Evolutionary conservation across 2,113 vertebrate species (phyloP), one percentile per base, ranked within the genome.

Genomic region (Syrmaticus mikado): DNA sequence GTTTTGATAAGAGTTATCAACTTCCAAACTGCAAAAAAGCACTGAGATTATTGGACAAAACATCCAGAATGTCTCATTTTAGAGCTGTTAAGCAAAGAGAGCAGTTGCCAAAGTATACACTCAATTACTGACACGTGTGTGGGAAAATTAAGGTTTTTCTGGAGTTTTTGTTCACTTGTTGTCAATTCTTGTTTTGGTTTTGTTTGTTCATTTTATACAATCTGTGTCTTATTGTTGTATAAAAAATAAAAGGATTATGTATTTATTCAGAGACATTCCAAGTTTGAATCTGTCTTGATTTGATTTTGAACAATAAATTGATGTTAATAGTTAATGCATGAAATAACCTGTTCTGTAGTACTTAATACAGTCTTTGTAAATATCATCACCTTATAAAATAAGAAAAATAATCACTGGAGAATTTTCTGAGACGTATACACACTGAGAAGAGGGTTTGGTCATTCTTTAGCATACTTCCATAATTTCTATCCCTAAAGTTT

Each of bases 1-100:
- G 52, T 77, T 89, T 92, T 75, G 46, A 81, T 86, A 67, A 62
- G 13, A 27, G n/a, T 74, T 94, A 87, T 85, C 85, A 77, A 50
- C 60, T 77, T 83, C 25, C 41, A 85, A 74, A 88, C 70, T 85
- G 41, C 10, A 46, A 55, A 93, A 85, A 72, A 5, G 11, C 15
- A 68, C 6, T 75, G 24, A 75, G 2, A 66, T 36, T 50, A 55
- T 34, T 57, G 46, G 43, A 50, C 28, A 90, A 93, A 84, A 61
- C 71, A 84, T 32, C 34, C 61, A 88, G 21, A 82, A 78, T 21
- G 2, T 45, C 74, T 78, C 55, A 71, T 52, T 85, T 84, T 53
- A 58, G 36, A 64, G 15, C 41, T 66, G 27, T 3, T 80, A 89
- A 52, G 22, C 22, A 82, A 81, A 19, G 6, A 94, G 11, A 82